Evolutionary conservation across 1,140 invertebrate species (phyloP).

Genomic region (Nixonia krombeini): DNA sequence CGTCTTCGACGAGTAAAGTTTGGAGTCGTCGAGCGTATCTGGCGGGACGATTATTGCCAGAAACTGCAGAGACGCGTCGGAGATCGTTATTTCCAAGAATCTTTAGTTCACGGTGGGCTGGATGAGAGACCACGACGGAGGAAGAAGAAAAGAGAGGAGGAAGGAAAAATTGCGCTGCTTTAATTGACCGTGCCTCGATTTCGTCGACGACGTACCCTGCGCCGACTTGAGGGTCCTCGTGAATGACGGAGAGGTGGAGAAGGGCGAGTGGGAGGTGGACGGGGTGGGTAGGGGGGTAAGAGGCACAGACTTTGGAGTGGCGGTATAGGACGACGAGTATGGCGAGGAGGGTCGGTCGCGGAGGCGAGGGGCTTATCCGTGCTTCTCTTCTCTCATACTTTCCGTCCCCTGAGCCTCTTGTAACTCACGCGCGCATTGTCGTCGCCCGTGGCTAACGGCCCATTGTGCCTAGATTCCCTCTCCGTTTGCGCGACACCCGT

Average conservation of each 20-base stretch:
- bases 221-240: constrained; percentile 50
- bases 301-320: too few relatives aligned
- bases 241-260: constrained; percentile 47
- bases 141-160: too few relatives aligned
- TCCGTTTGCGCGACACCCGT: constrained; percentile 48
- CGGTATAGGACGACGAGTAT: too few relatives aligned
- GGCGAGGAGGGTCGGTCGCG: too few relatives aligned
- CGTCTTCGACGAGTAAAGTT: too few relatives aligned
- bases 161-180: constrained; percentile 53
- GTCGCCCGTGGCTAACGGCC: constrained; percentile 63
- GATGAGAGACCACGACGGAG: too few relatives aligned
- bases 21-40: constrained; percentile 33
- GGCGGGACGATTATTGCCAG: constrained; percentile 34
- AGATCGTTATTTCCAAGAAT: constrained; percentile 30
- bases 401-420: constrained; percentile 23
- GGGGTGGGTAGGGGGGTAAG: constrained; percentile 19
- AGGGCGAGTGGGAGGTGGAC: too few relatives aligned
- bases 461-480: constrained; percentile 58
- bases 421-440: constrained; percentile 53
- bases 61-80: too few relatives aligned
- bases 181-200: constrained; percentile 66
- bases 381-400: constrained; percentile 16
- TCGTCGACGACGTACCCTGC: constrained; percentile 56
- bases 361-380: too few relatives aligned
- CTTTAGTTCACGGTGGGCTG: constrained; percentile 11